A percentile compares a stretch with the other conserved stretches of the same genome.
Evolutionary conservation across 2,797 vertebrate genomes (phyloP).

Genomic region (Atherinosoma microstoma): DNA sequence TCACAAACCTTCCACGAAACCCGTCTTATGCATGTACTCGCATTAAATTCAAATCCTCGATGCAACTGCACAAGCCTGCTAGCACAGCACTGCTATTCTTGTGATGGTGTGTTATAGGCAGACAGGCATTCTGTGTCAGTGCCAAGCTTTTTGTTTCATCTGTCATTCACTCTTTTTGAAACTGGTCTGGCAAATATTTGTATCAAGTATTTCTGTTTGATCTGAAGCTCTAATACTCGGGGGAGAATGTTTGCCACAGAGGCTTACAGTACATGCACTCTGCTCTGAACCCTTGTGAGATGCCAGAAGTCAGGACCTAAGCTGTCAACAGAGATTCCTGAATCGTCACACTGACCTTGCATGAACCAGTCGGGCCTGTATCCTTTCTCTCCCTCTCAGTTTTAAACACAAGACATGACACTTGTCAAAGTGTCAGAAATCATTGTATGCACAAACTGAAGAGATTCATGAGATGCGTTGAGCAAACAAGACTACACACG

Average conservation of each 20-base stretch:
- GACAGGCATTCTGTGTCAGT: conserved; percentile 3
- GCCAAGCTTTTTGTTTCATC: neutral
- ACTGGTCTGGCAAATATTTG: neutral
- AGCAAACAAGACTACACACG: conserved; percentile 25
- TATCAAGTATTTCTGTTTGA: neutral
- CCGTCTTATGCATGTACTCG: neutral
- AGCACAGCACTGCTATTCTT: neutral
- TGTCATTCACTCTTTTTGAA: conserved; percentile 6
- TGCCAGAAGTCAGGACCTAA: conserved; percentile 29
- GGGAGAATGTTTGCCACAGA: neutral
- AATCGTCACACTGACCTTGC: conserved; percentile 54
- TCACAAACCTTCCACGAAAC: neutral
- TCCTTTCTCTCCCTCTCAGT: conserved; percentile 38
- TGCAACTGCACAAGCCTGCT: neutral
- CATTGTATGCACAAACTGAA: conserved; percentile 13
- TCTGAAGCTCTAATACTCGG: conserved; percentile 4
- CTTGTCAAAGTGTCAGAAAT: conserved; percentile 61
- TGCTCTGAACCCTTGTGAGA: conserved; percentile 35
- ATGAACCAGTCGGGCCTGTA: conserved; percentile 41
- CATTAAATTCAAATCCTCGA: neutral
- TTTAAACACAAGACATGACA: conserved; percentile 50
- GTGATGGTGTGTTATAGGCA: neutral
- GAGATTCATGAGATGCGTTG: conserved; percentile 23
- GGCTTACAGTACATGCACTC: conserved; percentile 21
- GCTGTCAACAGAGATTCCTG: conserved; percentile 56